Conservation (phyloP, 2,113 vertebrate species). For the Cyanoderma ruficeps region DNA sequence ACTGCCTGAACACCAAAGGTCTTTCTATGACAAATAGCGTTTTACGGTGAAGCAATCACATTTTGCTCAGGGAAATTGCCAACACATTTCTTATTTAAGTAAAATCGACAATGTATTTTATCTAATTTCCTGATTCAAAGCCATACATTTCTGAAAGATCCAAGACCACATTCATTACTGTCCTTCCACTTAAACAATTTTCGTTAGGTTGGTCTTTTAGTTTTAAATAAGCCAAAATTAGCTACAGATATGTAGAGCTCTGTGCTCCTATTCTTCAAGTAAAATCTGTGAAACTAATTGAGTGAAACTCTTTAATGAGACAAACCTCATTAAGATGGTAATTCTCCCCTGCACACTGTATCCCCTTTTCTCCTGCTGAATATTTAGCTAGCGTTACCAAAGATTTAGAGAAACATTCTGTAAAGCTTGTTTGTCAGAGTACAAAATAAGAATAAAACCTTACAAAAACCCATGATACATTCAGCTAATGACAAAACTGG, state of each 20-base stretch:
- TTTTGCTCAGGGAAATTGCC: not conserved
- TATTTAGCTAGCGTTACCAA: constrained; percentile 50
- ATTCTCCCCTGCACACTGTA: constrained; percentile 16
- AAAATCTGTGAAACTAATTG: constrained; percentile 64
- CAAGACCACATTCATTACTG: not conserved
- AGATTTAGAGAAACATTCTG: constrained; percentile 31
- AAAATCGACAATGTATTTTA: not conserved
- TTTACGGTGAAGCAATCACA: not conserved
- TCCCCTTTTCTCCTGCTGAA: constrained; percentile 14
- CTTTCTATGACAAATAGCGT: not conserved
- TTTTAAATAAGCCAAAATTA: constrained; percentile 63
- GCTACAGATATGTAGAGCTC: constrained; percentile 38
- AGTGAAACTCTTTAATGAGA: constrained; percentile 60
- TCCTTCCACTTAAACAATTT: constrained; percentile 31
- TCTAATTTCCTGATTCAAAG: constrained; percentile 7
- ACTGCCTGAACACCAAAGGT: not conserved
- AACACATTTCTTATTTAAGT: not conserved
- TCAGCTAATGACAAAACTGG: not conserved
- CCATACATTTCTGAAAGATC: not conserved
- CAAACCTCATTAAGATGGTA: constrained; percentile 64
- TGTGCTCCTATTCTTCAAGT: constrained; percentile 55
- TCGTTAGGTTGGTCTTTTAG: constrained; percentile 35
- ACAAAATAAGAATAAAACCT: constrained; percentile 28
- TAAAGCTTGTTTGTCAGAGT: constrained; percentile 5
- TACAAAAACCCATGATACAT: not conserved